These are phyloP conservation scores for Cephus cinctus DNA, from an alignment of 1,140 invertebrate species.

Conservation along the genomic window DNA sequence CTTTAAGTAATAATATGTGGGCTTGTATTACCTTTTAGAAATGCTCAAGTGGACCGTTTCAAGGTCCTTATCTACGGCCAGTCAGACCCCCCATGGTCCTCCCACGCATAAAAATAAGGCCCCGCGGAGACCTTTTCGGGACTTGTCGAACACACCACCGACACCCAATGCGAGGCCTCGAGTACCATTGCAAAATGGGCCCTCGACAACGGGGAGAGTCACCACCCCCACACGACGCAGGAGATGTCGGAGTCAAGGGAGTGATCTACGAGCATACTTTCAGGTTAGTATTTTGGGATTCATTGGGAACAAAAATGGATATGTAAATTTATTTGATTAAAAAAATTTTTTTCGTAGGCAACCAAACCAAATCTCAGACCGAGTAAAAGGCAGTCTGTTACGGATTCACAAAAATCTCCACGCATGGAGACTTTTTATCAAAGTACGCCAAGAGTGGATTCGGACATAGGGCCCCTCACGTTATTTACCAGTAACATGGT, in stretches of 20 bases:
- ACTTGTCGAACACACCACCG: conserved; percentile 51
- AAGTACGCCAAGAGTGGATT: conserved; percentile 49
- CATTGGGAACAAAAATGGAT: too few relatives aligned
- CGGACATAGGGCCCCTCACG: conserved; percentile 50
- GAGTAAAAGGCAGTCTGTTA: conserved; percentile 43
- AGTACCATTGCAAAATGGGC: conserved; percentile 14
- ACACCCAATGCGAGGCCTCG: conserved; percentile 29
- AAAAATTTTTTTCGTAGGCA: conserved; percentile 25
- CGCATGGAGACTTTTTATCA: conserved; percentile 49
- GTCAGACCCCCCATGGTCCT: conserved; percentile 46
- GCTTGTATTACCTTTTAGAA: too few relatives aligned
- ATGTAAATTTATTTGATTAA: neutral
- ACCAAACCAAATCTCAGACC: conserved; percentile 44
- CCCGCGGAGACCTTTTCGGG: conserved; percentile 44
- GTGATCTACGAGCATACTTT: conserved; percentile 50
- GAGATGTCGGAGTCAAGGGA: conserved; percentile 49
- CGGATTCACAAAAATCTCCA: conserved; percentile 30
- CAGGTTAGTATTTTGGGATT: conserved; percentile 44
- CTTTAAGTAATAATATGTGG: too few relatives aligned
- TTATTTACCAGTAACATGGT: conserved; percentile 20
- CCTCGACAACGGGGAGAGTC: conserved; percentile 16
- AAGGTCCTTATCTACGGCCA: conserved; percentile 49
- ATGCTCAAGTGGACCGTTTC: conserved; percentile 57
- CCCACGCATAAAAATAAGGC: conserved; percentile 35
- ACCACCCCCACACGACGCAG: conserved; percentile 37